Conservation (phyloP, 2,113 vertebrate genomes). For the Psettodes erumei region DNA sequence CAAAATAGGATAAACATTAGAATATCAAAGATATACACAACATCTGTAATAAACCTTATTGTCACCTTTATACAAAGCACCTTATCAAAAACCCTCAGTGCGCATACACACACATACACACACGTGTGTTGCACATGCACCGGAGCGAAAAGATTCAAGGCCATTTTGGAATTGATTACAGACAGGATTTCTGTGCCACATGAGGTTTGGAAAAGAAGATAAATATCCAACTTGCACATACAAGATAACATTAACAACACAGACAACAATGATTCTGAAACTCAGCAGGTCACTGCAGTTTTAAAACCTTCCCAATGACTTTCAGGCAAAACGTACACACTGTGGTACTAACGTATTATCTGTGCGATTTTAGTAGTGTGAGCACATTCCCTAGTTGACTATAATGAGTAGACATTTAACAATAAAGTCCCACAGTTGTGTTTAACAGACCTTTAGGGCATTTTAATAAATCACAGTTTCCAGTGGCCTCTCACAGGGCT, state of each 20-base stretch:
- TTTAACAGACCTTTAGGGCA: neutral
- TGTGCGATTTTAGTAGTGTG: neutral
- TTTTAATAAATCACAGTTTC: slow-evolving; percentile 19
- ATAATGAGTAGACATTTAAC: neutral
- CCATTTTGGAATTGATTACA: slow-evolving; percentile 81
- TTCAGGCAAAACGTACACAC: neutral
- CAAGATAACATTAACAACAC: slow-evolving; percentile 66
- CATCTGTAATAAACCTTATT: slow-evolving; percentile 94
- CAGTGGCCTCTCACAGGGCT: neutral
- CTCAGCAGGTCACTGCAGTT: neutral
- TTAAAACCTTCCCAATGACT: slow-evolving; percentile 8
- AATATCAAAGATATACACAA: slow-evolving; percentile 95
- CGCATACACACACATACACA: slow-evolving; percentile 85
- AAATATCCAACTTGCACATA: slow-evolving; percentile 57
- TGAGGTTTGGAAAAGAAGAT: slow-evolving; percentile 48
- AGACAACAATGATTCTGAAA: slow-evolving; percentile 44
- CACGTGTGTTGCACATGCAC: slow-evolving; percentile 78
- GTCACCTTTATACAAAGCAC: slow-evolving; percentile 94
- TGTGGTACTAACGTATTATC: too few relatives aligned
- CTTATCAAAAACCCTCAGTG: slow-evolving; percentile 93
- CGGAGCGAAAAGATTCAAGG: slow-evolving; percentile 73
- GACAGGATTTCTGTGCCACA: slow-evolving; percentile 59
- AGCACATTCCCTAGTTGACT: neutral
- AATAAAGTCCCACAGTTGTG: neutral
- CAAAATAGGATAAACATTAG: slow-evolving; percentile 88